Conservation (phyloP, 64 coral and sea anemone genomes). For the Stichodactyla mertensii region DNA sequence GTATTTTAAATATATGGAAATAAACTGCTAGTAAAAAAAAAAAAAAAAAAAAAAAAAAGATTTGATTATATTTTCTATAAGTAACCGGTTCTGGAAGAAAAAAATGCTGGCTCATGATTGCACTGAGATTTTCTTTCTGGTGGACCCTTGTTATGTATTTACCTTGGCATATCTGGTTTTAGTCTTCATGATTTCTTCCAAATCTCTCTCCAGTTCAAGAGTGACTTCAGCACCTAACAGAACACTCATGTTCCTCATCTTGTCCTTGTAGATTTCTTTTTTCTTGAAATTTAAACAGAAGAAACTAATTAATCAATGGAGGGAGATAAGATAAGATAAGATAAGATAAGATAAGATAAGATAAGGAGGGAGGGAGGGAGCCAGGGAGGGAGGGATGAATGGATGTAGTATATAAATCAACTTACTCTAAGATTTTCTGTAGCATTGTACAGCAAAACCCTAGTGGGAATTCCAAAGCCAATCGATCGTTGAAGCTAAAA, state of each 20-base stretch:
- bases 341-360: too few species aligned
- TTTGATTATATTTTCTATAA: too few species aligned
- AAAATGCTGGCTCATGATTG: too few species aligned
- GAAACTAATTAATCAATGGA: neutral
- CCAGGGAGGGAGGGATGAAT: neutral
- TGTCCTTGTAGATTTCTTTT: neutral
- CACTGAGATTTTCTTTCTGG: too few species aligned
- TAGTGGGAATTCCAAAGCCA: neutral
- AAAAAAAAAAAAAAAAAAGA: too few species aligned
- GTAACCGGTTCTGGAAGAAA: too few species aligned
- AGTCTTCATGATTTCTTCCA: neutral
- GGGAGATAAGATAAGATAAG: neutral
- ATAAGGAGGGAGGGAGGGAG: too few species aligned
- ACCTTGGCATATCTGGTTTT: neutral
- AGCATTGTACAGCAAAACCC: neutral
- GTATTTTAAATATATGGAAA: too few species aligned
- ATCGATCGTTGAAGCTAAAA: neutral
- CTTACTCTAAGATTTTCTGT: neutral
- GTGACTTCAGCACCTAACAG: neutral
- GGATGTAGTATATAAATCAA: neutral
- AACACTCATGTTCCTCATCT: constrained; percentile 3
- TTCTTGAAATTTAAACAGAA: neutral
- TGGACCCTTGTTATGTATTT: neutral
- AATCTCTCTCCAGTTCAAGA: neutral
- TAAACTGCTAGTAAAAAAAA: too few species aligned